Evolutionary conservation across 2,113 vertebrate species (phyloP), one percentile per base, ranked within the genome.

Genomic region (Ursus arctos): DNA sequence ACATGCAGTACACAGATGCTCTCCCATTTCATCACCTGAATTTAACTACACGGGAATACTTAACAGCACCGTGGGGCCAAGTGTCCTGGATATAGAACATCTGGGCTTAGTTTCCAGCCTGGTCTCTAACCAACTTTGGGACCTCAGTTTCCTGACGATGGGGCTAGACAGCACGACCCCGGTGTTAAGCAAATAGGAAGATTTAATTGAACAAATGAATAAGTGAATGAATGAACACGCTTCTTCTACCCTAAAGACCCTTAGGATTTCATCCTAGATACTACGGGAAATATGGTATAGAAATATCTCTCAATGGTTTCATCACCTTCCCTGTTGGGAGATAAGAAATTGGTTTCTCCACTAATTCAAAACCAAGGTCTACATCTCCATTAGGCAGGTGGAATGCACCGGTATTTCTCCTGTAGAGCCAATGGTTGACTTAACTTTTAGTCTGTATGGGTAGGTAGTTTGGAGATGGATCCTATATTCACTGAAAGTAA

Each of bases 1-100:
- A 86, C 96, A 95, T 36, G 57, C 94, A 93, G 26, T 59, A 76
- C 43, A 76, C 97, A 98, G 95, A 95, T 86, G 94, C 86, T 94
- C 21, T 91, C 76, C 67, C 57, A 7, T 92, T 92, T 89, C 69
- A 67, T 76, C 80, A 94, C 88, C 97, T 96, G 88, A 55, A 14
- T 94, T 59, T 76, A 71, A 81, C 87, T 92, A 49, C 18, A 1
- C 10, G 65, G 86, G 40, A 79, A 72, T 83, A 36, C 16, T 82
- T 61, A 82, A 76, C 9, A 79, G 82, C 71, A 33, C 94, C 36
- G 51, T 92, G 91, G 87, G 69, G 49, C n/a, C 12, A 71, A 65
- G 84, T 76, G 80, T 95, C 94, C 93, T 79, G 67, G 76, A 84
- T 81, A 40, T 15, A 28, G 69, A 94, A 86, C 92, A 91, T 93